Percentiles rank a stretch among this genome's conserved stretches.
These are phyloP conservation scores for Chydorus sphaericus DNA, from an alignment of 2,888 invertebrate species.

Conservation along the genomic window DNA sequence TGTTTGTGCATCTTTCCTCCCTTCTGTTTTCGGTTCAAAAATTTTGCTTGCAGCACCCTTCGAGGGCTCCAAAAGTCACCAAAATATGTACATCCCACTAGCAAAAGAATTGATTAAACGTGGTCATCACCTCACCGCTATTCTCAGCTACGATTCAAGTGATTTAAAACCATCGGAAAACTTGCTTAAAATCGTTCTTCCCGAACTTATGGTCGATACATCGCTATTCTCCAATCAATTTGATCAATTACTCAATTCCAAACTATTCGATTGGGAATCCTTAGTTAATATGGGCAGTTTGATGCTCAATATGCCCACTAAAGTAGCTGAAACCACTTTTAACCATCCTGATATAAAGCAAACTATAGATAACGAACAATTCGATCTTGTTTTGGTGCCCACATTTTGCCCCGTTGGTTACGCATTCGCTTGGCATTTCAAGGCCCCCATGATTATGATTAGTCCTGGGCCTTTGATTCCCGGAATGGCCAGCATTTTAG, in stretches of 20 bases:
- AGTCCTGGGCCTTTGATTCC: constrained; percentile 15
- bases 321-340: too few relatives aligned
- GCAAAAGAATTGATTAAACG: constrained; percentile 21
- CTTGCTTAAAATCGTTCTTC: too few relatives aligned
- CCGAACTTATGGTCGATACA: not conserved
- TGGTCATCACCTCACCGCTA: constrained; percentile 23
- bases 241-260: not conserved
- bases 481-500: constrained; percentile 9
- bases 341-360: constrained; percentile 16
- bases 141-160: constrained; percentile 17
- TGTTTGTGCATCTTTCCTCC: not conserved
- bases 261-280: not conserved
- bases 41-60: constrained; percentile 9
- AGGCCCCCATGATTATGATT: constrained; percentile 27
- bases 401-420: constrained; percentile 18
- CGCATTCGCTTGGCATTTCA: constrained; percentile 16
- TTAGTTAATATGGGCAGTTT: not conserved
- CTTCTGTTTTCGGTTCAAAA: not conserved
- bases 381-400: constrained; percentile 24
- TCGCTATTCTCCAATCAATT: not conserved
- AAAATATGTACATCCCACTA: constrained; percentile 32
- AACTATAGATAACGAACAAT: constrained; percentile 18
- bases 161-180: not conserved
- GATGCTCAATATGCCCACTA: not conserved
- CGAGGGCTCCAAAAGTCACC: constrained; percentile 33